Evolutionary conservation across 1,140 invertebrate genomes (phyloP), one percentile per base, ranked within the genome.

Genomic region (Scaptomyza montana): DNA sequence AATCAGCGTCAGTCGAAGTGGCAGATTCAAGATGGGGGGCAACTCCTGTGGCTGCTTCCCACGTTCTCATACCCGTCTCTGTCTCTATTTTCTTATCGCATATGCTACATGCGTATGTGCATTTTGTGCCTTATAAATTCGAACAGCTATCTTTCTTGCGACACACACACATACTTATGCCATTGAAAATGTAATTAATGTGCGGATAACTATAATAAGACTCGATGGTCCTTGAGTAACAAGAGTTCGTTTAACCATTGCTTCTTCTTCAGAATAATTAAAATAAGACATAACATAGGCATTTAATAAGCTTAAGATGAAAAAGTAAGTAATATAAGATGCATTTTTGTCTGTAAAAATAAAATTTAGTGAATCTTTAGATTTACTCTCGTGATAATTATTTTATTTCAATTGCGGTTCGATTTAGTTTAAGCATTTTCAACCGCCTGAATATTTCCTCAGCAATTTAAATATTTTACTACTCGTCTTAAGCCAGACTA

Each of bases 121-220:
- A 71, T 78, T 61, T 62, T 70, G 68, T 77, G 84, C 72, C 62
- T 79, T 73, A 87, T 87, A 87, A 76, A 87, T 87, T 77, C 41
- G 41, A 69, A 75, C 68, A 65, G 82, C 43, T 81, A 78, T 78
- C 65, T 75, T 19, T 53, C 53, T 46, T 63, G 30, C 56, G 41
- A 46, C 33, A 55, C 50, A 68, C 43, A 60, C 72, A 51, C 8
- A 43, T 0, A 60, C 41, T 54, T 28, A 10, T 51, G 62, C 53
- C 76, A 74, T 60, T 49, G 50, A 69, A 89, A 79, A 74, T 89
- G 79, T 89, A 79, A 82, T 87, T 87, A 87, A 87, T 87, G 79
- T 77, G 79, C 73, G 82, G 84, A 82, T 82, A 79, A 77, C 84
- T 87, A 82, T 87, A 89, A 87, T 89, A 66, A 87, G 84, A 41